Evolutionary conservation across 2,113 vertebrate species (phyloP), one percentile per base, ranked within the genome.

Genomic region (Sardina pilchardus): DNA sequence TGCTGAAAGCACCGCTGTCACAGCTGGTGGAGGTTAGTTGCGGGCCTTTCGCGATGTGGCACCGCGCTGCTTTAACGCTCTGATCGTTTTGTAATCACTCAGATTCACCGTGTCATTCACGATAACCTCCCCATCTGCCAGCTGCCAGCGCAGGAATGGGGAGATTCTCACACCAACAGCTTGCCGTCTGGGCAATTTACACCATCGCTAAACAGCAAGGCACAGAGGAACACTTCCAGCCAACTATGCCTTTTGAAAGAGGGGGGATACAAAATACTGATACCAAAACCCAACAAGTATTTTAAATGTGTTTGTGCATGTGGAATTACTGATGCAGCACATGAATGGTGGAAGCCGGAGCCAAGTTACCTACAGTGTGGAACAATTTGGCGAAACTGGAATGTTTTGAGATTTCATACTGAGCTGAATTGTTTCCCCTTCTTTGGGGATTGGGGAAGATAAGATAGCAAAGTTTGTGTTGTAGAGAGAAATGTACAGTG

Each of bases 111-210:
- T 83, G 87, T 89, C 86, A 85, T 89, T 92, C 86, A 88, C 85
- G 39, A 89, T 86, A 90, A 91, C 89, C 78, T 36, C 86, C 89
- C 90, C 92, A 93, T 93, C 93, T 93, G 92, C 90, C 91, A 91
- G 91, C 93, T 92, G 93, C 89, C 88, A 91, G 87, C 90, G 87
- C 3, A 34, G 86, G 89, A 83, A 81, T 47, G 21, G 56, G 85
- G 86, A 75, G 34, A 75, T 75, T 75, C 67, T 75, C 67, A 75
- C 67, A 75, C 67, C 67, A 67, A 67, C 59, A 75, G 67, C 36
- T 36, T 75, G 67, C 30, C 8, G 67, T 75, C 67, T 75, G 30
- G 67, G 67, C 67, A 75, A 75, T 75, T 75, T 75, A 75, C 67
- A 75, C 67, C 30, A 75, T 75, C 67, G 67, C 34, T 75, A 36